Percentiles rank a stretch among this genome's conserved stretches.
Conservation (phyloP, 2,113 vertebrate genomes). For the Rhizomys pruinosus region DNA sequence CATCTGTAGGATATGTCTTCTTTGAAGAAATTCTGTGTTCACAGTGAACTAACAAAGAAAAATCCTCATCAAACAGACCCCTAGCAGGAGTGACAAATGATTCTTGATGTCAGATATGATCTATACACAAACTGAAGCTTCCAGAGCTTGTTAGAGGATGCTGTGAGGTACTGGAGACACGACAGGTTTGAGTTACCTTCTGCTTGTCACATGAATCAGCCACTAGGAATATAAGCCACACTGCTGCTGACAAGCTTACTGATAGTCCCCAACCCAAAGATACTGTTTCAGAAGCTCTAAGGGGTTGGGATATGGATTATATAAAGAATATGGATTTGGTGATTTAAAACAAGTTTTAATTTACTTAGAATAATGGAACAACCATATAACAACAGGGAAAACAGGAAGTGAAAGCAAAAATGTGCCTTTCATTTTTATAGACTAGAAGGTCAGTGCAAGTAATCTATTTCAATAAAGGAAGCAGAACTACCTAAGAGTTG, state of each 20-base stretch:
- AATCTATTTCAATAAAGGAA: not conserved
- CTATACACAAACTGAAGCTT: not conserved
- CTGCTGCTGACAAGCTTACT: not conserved
- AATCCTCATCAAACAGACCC: not conserved
- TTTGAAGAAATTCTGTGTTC: not conserved
- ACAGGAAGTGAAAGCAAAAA: not conserved
- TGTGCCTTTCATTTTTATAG: not conserved
- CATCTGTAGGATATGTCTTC: not conserved
- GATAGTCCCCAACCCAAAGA: not conserved
- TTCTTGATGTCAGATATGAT: not conserved
- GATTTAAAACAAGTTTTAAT: not conserved
- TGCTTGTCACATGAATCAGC: not conserved
- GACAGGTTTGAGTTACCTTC: not conserved
- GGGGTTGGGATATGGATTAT: not conserved
- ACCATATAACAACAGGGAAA: not conserved
- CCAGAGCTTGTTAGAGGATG: not conserved
- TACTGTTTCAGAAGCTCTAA: not conserved
- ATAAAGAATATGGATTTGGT: not conserved
- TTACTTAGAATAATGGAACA: not conserved
- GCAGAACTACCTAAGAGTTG: not conserved
- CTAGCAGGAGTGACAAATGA: not conserved
- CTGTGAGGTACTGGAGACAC: not conserved
- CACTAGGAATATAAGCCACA: not conserved
- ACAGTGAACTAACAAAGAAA: not conserved
- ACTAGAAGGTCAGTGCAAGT: not conserved